phyloP scores from a whole-genome alignment of 2,888 invertebrate genomes.

The Empis stercorea region DNA sequence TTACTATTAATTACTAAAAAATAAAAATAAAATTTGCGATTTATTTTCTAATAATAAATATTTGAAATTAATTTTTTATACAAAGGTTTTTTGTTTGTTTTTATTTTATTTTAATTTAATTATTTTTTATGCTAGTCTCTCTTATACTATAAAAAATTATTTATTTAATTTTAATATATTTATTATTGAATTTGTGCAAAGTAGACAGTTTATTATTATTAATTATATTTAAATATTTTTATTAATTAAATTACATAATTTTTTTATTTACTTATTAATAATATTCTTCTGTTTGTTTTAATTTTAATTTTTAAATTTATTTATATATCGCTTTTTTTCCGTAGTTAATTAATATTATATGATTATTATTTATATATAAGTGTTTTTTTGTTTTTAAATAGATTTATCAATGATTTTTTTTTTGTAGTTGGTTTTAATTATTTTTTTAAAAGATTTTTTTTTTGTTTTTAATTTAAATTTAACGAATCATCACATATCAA shows the following conservation, averaged over 20 bases:
- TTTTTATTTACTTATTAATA: not conserved
- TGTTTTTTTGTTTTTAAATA: not conserved
- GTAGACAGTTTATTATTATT: constrained; percentile 10
- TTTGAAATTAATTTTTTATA: not conserved
- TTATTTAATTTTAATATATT: constrained; percentile 25
- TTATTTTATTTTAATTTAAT: not conserved
- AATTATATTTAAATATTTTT: not conserved
- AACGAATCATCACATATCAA: constrained; percentile 30
- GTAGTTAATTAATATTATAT: not conserved
- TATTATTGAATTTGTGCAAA: constrained; percentile 14
- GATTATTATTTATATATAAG: not conserved
- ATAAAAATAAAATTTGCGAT: too few relatives aligned
- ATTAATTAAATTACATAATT: not conserved
- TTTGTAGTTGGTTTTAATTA: not conserved
- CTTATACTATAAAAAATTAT: constrained; percentile 14
- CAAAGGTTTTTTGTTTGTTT: not conserved
- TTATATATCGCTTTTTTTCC: not conserved
- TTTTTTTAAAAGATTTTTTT: not conserved
- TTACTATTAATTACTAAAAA: too few relatives aligned
- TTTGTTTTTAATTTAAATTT: constrained; percentile 12
- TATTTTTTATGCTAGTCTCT: too few relatives aligned
- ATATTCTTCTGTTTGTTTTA: not conserved
- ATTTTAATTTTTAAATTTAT: not conserved
- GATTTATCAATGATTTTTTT: not conserved
- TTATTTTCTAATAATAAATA: not conserved